Base-by-base conservation (phyloP, 2,888 invertebrate genomes). In the Pseudoips prasinana region DNA sequence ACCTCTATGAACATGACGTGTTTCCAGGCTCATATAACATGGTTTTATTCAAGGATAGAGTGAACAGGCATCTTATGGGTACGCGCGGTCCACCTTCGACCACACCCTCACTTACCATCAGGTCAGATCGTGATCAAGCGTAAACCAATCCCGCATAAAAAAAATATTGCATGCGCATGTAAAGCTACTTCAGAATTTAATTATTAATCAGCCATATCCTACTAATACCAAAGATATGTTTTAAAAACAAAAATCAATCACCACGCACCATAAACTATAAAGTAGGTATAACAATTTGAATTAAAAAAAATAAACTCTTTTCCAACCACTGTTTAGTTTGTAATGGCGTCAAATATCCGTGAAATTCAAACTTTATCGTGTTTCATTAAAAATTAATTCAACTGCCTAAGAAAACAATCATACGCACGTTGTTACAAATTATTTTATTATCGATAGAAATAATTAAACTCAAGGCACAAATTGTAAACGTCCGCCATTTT, bases 281-380 rank as follows among this genome's bases (percentile, higher is more conserved):
- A 71, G 44, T 70, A 66, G 71, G 44, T 70, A 66, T 69, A 73
- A 71, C 69, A 68, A 66, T 74, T 82, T 81, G 83, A 82, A 87
- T 85, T 84, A 82, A 81, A 81, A 81, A 81, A 84, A 82, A 83
- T 81, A 82, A 83, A 78, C 64, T 82, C 83, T 88, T 87, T 84
- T 85, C 77, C 70, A 83, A 83, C 84, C 78, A 84, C 75, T 71
- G 75, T 81, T 83, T 80, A 81, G 78, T 83, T 85, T 81, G 68
- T 82, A 77, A 81, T 74, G 59, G 71, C 73, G 74, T 70, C 71
- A 83, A 84, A 85, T 83, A 78, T 81, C 73, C 83, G 79, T 86
- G 82, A 84, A 84, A 85, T 85, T 75, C 65, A 76, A 77, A 69
- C 59, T 76, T 82, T 83, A 83, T 81, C 81, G 70, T 28, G 65